These are phyloP conservation scores for Castor canadensis DNA, from an alignment of 2,113 vertebrate species.

Conservation along the genomic window DNA sequence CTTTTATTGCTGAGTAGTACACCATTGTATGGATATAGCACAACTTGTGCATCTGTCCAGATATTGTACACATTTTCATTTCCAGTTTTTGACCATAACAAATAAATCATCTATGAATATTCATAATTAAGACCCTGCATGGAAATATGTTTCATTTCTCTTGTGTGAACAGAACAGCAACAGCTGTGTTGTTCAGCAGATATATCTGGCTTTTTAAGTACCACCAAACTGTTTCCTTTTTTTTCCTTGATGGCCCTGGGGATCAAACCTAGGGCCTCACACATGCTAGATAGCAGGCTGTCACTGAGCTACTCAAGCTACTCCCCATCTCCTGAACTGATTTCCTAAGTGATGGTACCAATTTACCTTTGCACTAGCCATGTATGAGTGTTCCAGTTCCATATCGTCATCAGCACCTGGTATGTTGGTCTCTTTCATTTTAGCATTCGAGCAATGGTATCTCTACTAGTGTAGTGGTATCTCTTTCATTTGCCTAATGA, in stretches of 20 bases:
- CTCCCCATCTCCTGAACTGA: background rate
- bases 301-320: background rate
- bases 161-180: background rate
- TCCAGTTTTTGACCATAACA: background rate
- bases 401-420: background rate
- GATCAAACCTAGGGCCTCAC: background rate
- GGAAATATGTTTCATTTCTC: slow-evolving; percentile 13
- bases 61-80: slow-evolving; percentile 23
- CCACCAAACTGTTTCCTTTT: background rate
- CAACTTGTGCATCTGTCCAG: slow-evolving; percentile 38
- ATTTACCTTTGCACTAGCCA: background rate
- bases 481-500: background rate
- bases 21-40: background rate
- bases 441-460: background rate
- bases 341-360: background rate
- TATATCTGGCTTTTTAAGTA: slow-evolving; percentile 44
- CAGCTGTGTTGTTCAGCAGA: background rate
- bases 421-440: background rate
- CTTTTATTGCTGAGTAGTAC: background rate
- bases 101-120: slow-evolving; percentile 44
- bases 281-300: background rate
- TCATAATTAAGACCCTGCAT: background rate
- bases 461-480: background rate
- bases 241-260: background rate
- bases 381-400: background rate